These are phyloP conservation scores for Xiphias gladius DNA, from an alignment of 2,113 vertebrate species.

Conservation along the genomic window DNA sequence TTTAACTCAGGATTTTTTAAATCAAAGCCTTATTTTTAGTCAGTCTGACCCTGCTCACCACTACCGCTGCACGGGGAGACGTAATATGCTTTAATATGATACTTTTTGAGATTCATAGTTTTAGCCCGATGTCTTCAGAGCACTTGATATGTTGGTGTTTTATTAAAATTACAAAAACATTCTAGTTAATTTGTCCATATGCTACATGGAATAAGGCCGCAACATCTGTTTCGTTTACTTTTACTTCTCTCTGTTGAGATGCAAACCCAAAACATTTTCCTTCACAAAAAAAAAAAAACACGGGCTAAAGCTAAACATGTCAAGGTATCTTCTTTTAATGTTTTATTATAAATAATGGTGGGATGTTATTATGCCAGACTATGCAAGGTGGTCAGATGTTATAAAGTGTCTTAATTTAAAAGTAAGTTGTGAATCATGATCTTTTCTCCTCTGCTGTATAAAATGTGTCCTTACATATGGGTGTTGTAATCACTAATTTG, in stretches of 20 bases:
- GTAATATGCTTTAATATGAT: conserved; percentile 4
- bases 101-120: conserved; percentile 9
- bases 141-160: conserved; percentile 23
- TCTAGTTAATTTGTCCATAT: not conserved
- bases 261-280: not conserved
- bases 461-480: conserved; percentile 12
- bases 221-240: not conserved
- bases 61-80: not conserved
- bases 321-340: conserved; percentile 37
- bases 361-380: conserved; percentile 23
- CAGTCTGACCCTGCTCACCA: not conserved
- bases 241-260: conserved; percentile 13
- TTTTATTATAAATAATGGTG: conserved; percentile 49
- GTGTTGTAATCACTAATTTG: not conserved
- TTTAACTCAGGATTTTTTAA: conserved; percentile 82
- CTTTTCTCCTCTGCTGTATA: conserved; percentile 18
- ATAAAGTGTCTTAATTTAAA: conserved; percentile 57
- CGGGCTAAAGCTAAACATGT: conserved; percentile 14
- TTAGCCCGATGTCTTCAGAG: conserved; percentile 8
- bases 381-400: conserved; percentile 33
- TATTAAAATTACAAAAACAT: not conserved
- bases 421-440: conserved; percentile 40
- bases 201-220: not conserved
- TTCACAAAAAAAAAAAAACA: not conserved
- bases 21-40: conserved; percentile 51